Percentiles rank a stretch among this genome's conserved stretches.
phyloP scores from a whole-genome alignment of 2,888 invertebrate genomes.

The Dione vanillae region DNA sequence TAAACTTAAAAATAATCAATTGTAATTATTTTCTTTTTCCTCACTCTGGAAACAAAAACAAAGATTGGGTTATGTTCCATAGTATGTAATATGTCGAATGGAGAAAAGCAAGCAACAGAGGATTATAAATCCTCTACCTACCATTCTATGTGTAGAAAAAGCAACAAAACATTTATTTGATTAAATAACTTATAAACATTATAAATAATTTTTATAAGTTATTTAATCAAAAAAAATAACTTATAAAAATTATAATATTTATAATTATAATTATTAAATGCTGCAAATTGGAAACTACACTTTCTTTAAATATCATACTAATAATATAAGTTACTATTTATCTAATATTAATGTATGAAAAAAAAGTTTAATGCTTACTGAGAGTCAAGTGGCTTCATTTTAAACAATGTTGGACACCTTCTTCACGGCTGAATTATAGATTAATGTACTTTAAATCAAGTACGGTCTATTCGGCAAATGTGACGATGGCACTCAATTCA shows the following conservation, averaged over 20 bases:
- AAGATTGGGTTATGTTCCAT: neutral
- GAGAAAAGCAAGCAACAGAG: neutral
- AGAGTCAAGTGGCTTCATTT: constrained; percentile 23
- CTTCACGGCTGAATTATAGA: constrained; percentile 53
- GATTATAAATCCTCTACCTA: too few species aligned
- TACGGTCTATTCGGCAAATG: constrained; percentile 14
- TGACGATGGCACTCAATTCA: neutral
- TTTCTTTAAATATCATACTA: too few species aligned
- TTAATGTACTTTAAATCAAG: constrained; percentile 55
- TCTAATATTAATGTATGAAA: neutral
- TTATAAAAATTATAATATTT: too few species aligned
- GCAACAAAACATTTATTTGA: too few species aligned
- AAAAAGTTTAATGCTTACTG: constrained; percentile 26
- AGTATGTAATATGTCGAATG: neutral
- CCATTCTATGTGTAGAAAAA: too few species aligned
- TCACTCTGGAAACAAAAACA: neutral
- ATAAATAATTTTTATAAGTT: too few species aligned
- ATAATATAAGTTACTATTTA: too few species aligned
- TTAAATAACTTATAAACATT: too few species aligned
- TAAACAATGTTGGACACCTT: neutral
- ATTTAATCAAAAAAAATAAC: too few species aligned
- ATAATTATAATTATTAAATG: too few species aligned
- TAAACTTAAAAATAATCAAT: too few species aligned
- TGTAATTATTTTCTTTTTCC: neutral
- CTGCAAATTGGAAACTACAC: too few species aligned